These are phyloP conservation scores for Botrylloides violaceus DNA, from an alignment of 23 tunicate species.

Conservation along the genomic window DNA sequence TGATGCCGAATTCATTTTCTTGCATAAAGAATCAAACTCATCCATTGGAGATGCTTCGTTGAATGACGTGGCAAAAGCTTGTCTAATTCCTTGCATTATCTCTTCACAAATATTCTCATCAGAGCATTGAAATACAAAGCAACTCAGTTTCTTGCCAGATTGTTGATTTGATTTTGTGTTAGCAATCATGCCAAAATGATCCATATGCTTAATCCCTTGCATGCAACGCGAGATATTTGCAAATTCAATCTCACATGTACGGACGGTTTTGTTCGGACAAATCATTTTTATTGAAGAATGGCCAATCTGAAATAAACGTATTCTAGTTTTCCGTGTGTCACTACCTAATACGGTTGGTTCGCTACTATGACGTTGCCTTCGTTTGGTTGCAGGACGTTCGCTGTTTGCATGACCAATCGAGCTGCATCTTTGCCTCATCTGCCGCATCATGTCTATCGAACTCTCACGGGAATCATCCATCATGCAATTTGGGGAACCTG, in stretches of 20 bases:
- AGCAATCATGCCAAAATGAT: conserved; percentile 65
- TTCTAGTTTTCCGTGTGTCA: conserved; percentile 58
- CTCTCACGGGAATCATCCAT: conserved; percentile 38
- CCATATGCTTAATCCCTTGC: conserved; percentile 40
- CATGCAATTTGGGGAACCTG: background rate
- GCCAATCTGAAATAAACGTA: conserved; percentile 57
- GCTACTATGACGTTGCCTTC: conserved; percentile 49
- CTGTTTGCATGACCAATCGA: conserved; percentile 27
- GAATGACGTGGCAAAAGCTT: conserved; percentile 42
- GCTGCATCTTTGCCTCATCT: conserved; percentile 44
- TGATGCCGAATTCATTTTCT: conserved; percentile 25
- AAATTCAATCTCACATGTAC: conserved; percentile 45
- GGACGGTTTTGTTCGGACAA: conserved; percentile 55
- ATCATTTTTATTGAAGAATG: conserved; percentile 47
- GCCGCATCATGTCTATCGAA: conserved; percentile 3
- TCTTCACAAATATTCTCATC: conserved; percentile 63
- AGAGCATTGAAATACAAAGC: conserved; percentile 57
- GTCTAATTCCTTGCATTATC: conserved; percentile 67
- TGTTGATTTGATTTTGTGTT: conserved; percentile 13
- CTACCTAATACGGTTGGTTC: conserved; percentile 48
- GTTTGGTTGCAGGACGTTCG: conserved; percentile 14
- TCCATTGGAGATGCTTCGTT: conserved; percentile 58
- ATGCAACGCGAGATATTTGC: conserved; percentile 43
- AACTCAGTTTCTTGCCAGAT: conserved; percentile 28
- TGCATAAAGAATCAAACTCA: conserved; percentile 48